A percentile compares a stretch with the other conserved stretches of the same genome.
phyloP scores from a whole-genome alignment of 2,113 vertebrate species.

The Anolis sagrei region DNA sequence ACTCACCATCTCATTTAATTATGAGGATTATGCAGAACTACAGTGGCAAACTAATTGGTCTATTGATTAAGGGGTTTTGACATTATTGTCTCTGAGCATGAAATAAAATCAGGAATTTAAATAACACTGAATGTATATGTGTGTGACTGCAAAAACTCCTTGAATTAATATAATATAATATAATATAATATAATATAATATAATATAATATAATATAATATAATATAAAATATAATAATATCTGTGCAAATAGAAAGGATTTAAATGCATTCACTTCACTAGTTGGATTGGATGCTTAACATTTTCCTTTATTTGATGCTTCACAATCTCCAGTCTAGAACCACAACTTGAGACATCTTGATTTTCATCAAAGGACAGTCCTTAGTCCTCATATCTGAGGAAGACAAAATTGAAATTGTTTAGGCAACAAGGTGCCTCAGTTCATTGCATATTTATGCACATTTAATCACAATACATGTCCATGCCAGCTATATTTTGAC shows the following conservation, averaged over 20 bases:
- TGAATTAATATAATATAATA: too few relatives aligned
- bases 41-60: conserved; percentile 61
- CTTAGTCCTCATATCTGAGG: background rate
- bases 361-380: background rate
- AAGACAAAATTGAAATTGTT: background rate
- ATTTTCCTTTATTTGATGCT: background rate
- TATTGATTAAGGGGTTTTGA: conserved; percentile 67
- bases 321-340: background rate
- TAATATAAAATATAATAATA: too few relatives aligned
- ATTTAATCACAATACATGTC: background rate
- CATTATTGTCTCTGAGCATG: conserved; percentile 63
- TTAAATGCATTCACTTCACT: conserved; percentile 36
- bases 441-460: background rate
- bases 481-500: background rate
- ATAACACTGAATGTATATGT: conserved; percentile 49
- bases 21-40: conserved; percentile 61
- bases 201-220: too few relatives aligned
- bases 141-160: too few relatives aligned
- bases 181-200: too few relatives aligned
- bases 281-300: background rate
- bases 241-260: too few relatives aligned
- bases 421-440: background rate
- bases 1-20: conserved; percentile 54
- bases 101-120: conserved; percentile 63
- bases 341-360: background rate